These are phyloP conservation scores for Epinephelus coioides DNA, from an alignment of 2,797 vertebrate genomes.

Conservation along the genomic window DNA sequence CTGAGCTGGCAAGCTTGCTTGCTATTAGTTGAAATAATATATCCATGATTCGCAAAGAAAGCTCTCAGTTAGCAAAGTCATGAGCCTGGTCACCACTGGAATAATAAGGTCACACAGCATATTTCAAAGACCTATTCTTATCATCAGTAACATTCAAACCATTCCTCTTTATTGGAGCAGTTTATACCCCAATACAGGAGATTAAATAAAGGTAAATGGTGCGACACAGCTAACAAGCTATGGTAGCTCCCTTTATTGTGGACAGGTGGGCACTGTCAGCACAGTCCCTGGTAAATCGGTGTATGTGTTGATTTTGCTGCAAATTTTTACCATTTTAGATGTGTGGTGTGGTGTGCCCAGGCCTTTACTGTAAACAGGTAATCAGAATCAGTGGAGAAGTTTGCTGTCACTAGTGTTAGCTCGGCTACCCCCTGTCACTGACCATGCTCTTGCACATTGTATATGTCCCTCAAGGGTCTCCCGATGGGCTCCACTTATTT, in stretches of 20 bases:
- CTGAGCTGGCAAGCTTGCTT: too few species aligned
- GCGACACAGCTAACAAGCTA: background rate
- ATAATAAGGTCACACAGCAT: background rate
- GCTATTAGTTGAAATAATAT: too few species aligned
- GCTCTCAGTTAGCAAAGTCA: too few species aligned
- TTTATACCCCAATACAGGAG: background rate
- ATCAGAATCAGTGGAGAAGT: background rate
- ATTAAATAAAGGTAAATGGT: background rate
- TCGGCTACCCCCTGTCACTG: background rate
- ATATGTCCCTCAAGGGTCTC: background rate
- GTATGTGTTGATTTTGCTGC: background rate
- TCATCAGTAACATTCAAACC: background rate
- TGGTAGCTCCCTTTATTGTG: too few species aligned
- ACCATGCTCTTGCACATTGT: background rate
- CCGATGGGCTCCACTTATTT: background rate
- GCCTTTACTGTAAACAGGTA: background rate
- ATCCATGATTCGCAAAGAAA: too few species aligned
- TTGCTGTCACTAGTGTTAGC: background rate
- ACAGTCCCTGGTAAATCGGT: too few species aligned
- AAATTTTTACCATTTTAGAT: too few species aligned
- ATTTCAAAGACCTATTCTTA: too few species aligned
- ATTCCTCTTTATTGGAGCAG: background rate
- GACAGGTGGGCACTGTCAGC: too few species aligned
- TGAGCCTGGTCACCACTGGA: too few species aligned
- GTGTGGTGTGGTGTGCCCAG: too few species aligned